Evolutionary conservation across 2,113 vertebrate genomes (phyloP).

Genomic region (Psittacula cyanocephala): DNA sequence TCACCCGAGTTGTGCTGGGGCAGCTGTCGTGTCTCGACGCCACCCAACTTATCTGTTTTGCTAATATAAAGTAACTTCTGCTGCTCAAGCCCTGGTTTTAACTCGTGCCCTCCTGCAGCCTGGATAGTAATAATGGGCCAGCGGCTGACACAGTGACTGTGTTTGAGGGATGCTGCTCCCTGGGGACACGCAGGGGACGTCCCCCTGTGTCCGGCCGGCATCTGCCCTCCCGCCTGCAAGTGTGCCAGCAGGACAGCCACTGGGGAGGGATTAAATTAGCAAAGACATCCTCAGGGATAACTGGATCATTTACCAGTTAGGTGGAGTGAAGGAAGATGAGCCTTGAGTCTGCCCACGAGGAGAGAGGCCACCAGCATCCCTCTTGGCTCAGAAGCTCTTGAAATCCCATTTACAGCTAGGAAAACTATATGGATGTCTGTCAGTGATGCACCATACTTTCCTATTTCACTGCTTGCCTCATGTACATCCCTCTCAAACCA

Average conservation of each 20-base stretch:
- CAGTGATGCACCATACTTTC: not conserved
- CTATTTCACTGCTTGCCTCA: not conserved
- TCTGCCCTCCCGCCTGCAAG: not conserved
- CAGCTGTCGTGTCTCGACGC: fast-evolving
- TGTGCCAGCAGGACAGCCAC: not conserved
- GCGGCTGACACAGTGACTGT: not conserved
- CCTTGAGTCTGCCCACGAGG: not conserved
- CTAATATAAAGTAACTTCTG: not conserved
- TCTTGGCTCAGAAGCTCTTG: not conserved
- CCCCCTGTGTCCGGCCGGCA: not conserved
- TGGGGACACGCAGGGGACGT: fast-evolving
- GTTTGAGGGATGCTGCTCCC: not conserved
- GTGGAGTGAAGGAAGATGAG: not conserved
- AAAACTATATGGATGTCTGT: not conserved
- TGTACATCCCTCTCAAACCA: not conserved
- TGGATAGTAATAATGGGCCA: fast-evolving
- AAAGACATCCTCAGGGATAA: not conserved
- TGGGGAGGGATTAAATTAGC: not conserved
- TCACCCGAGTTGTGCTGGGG: fast-evolving
- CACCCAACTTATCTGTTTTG: not conserved
- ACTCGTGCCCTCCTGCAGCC: not conserved
- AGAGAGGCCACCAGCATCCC: not conserved
- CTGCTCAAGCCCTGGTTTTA: not conserved
- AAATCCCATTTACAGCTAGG: not conserved
- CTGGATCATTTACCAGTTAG: not conserved